Evolutionary conservation across 1,140 invertebrate species (phyloP).

Genomic region (Drosophila mayri): DNA sequence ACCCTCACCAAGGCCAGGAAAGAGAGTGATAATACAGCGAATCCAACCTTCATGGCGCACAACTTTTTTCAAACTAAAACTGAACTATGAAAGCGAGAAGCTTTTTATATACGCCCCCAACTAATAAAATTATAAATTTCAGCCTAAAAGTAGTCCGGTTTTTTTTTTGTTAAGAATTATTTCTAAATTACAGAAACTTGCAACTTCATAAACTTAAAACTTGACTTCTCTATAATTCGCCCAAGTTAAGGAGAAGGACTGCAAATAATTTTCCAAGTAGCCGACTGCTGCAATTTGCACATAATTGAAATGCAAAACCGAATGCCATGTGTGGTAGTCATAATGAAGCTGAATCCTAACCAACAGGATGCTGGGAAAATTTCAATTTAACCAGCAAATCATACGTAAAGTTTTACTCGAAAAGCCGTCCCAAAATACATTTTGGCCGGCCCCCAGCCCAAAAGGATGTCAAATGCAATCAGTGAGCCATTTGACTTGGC

Average conservation of each 20-base stretch:
- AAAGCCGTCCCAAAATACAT: constrained; percentile 24
- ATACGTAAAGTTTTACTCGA: constrained; percentile 67
- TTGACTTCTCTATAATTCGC: background rate
- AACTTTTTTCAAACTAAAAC: constrained; percentile 1
- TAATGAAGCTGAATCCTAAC: constrained; percentile 46
- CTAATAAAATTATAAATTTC: background rate
- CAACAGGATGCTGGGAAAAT: constrained; percentile 54
- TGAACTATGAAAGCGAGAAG: background rate
- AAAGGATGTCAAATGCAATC: constrained; percentile 60
- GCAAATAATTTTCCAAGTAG: constrained; percentile 2
- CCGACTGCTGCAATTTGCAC: constrained; percentile 29
- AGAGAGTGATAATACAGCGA: background rate
- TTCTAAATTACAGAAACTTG: background rate
- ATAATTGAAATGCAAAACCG: constrained; percentile 56
- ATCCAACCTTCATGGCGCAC: constrained; percentile 9
- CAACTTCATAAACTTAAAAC: background rate
- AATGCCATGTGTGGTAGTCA: constrained; percentile 7
- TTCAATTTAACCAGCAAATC: constrained; percentile 78
- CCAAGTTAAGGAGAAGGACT: background rate
- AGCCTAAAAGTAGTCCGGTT: constrained; percentile 20
- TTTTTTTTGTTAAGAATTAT: background rate
- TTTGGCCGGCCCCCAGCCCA: constrained; percentile 5
- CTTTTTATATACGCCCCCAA: background rate
- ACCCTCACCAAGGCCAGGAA: background rate
- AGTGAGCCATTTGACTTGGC: constrained; percentile 74